phyloP scores from a whole-genome alignment of 2,797 vertebrate genomes.

The Chelonia mydas region DNA sequence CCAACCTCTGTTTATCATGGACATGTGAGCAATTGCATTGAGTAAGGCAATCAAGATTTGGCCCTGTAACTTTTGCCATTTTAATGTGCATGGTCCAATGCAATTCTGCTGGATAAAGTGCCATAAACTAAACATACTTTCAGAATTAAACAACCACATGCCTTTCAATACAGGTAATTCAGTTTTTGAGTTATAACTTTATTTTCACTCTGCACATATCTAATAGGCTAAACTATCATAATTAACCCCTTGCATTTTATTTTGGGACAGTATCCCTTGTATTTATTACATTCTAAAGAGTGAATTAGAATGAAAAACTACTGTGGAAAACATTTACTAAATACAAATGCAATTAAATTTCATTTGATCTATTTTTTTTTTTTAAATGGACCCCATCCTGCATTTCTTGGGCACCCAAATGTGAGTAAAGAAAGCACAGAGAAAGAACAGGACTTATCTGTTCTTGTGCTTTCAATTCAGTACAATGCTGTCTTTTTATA shows the following conservation, averaged over 20 bases:
- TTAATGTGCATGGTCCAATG: not conserved
- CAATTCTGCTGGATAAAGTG: not conserved
- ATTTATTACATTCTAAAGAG: not conserved
- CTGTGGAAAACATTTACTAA: not conserved
- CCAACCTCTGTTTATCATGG: not conserved
- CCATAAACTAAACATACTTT: not conserved
- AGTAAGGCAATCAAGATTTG: not conserved
- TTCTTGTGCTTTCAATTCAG: slow-evolving; percentile 42
- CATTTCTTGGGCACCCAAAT: not conserved
- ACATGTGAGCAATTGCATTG: rapidly evolving
- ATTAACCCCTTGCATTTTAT: not conserved
- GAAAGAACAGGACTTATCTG: slow-evolving; percentile 60
- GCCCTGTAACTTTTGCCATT: not conserved
- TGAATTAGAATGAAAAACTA: slow-evolving; percentile 1
- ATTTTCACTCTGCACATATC: not conserved
- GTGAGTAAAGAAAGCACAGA: slow-evolving; percentile 2
- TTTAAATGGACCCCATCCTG: not conserved
- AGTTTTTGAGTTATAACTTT: not conserved
- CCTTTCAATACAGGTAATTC: not conserved
- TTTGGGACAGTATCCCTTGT: not conserved
- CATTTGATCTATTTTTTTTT: not conserved
- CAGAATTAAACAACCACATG: not conserved
- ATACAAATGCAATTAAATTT: not conserved
- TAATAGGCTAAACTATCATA: not conserved
- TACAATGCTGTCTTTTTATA: slow-evolving; percentile 53